Percentiles rank a stretch among this genome's conserved stretches.
Conservation (phyloP, 2,888 invertebrate genomes). For the Chalcosyrphus nemorum region DNA sequence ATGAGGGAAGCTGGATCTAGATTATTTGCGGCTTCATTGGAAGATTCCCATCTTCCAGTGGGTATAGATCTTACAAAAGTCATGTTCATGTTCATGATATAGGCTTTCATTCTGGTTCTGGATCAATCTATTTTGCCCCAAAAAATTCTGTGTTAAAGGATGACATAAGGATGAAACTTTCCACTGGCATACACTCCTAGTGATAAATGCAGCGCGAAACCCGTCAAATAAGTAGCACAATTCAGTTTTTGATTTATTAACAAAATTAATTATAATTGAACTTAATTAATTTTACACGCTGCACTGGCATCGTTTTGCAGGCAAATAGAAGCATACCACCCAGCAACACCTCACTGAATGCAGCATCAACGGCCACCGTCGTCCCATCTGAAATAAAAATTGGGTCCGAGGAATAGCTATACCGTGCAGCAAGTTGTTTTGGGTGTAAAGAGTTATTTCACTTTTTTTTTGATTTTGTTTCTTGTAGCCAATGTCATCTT, state of each 20-base stretch:
- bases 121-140: too few relatives aligned
- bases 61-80: too few relatives aligned
- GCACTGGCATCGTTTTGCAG: slow-evolving; percentile 30
- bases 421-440: slow-evolving; percentile 25
- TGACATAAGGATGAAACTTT: too few relatives aligned
- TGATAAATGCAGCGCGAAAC: background rate
- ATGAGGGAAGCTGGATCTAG: too few relatives aligned
- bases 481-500: slow-evolving; percentile 61
- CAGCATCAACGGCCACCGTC: slow-evolving; percentile 15
- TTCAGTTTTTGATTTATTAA: slow-evolving; percentile 74
- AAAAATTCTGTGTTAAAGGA: too few relatives aligned
- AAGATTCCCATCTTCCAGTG: too few relatives aligned
- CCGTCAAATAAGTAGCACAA: slow-evolving; percentile 63
- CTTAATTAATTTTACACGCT: slow-evolving; percentile 73
- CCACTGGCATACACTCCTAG: too few relatives aligned
- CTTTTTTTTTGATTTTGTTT: slow-evolving; percentile 2
- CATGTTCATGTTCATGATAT: too few relatives aligned
- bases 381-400: slow-evolving; percentile 8
- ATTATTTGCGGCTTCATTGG: too few relatives aligned
- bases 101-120: too few relatives aligned
- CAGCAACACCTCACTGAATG: slow-evolving; percentile 13
- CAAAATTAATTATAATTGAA: slow-evolving; percentile 74
- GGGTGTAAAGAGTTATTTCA: slow-evolving; percentile 21
- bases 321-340: background rate
- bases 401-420: background rate